Conservation (phyloP, 2,888 invertebrate genomes). For the Lasioglossum vierecki region DNA sequence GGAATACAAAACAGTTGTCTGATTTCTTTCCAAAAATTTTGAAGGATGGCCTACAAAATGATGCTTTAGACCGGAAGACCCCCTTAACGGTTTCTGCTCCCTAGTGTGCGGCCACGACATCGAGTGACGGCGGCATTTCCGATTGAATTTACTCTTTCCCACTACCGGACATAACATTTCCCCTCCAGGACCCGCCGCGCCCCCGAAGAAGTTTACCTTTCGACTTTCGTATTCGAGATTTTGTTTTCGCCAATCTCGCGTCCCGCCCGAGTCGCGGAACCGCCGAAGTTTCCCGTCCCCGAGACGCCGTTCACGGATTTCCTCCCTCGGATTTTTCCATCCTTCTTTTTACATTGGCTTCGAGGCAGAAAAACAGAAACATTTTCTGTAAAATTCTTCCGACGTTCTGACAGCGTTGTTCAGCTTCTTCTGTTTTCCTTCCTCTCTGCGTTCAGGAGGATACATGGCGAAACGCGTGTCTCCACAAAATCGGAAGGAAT, state of each 20-base stretch:
- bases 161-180: constrained; percentile 70
- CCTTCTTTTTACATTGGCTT: constrained; percentile 23
- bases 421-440: neutral
- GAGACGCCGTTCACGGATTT: constrained; percentile 68
- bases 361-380: constrained; percentile 63
- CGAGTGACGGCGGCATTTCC: constrained; percentile 61
- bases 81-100: neutral
- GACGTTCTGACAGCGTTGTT: constrained; percentile 16
- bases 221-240: constrained; percentile 63
- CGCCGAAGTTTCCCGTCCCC: constrained; percentile 68
- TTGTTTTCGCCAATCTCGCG: constrained; percentile 64
- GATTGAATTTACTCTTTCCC: constrained; percentile 70
- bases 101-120: constrained; percentile 10
- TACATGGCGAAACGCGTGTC: neutral
- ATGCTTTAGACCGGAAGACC: neutral
- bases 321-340: constrained; percentile 46
- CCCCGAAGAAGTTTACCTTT: constrained; percentile 63
- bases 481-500: neutral
- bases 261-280: constrained; percentile 45
- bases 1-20: neutral
- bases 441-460: neutral
- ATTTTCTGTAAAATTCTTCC: constrained; percentile 50
- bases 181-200: constrained; percentile 15
- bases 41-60: neutral
- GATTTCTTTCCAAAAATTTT: neutral